Evolutionary conservation across 2,113 vertebrate species (phyloP).

Genomic region (Eublepharis macularius): DNA sequence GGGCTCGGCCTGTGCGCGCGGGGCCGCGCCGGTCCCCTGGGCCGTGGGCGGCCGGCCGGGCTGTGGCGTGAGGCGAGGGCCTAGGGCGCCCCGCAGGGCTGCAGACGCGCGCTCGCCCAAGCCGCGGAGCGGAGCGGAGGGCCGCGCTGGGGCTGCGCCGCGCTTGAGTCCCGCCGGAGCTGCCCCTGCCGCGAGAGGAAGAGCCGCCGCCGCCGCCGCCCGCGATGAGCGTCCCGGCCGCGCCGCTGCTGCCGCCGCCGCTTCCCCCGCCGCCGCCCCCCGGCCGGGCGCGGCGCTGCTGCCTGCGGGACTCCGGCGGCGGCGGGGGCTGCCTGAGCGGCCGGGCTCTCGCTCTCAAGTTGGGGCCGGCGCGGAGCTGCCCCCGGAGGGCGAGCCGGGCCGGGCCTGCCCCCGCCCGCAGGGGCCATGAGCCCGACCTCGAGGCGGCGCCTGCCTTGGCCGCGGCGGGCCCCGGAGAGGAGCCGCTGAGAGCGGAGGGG

Average conservation of each 20-base stretch:
- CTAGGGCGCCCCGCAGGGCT: neutral
- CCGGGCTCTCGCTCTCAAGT: too few relatives aligned
- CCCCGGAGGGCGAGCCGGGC: conserved; percentile 25
- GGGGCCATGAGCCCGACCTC: conserved; percentile 54
- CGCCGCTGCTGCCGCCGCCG: neutral
- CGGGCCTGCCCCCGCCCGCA: conserved; percentile 28
- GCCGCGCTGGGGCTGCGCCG: too few relatives aligned
- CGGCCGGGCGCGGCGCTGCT: conserved; percentile 4
- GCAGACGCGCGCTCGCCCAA: too few relatives aligned
- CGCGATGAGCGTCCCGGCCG: neutral
- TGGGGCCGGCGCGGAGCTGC: neutral
- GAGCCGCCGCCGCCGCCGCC: neutral
- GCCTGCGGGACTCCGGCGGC: neutral
- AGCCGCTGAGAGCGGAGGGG: neutral
- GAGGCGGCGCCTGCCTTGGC: conserved; percentile 47
- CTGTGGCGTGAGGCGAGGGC: neutral
- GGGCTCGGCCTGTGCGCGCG: too few relatives aligned
- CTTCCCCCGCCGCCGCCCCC: neutral
- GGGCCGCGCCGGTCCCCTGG: too few relatives aligned
- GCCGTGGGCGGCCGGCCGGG: neutral
- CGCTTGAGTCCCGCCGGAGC: neutral
- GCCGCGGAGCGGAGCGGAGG: too few relatives aligned
- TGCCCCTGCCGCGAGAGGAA: neutral
- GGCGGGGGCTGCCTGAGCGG: conserved; percentile 2
- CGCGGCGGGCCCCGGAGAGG: conserved; percentile 11